Conservation (phyloP, 2,888 invertebrate species). For the Dexiosoma caninum region DNA sequence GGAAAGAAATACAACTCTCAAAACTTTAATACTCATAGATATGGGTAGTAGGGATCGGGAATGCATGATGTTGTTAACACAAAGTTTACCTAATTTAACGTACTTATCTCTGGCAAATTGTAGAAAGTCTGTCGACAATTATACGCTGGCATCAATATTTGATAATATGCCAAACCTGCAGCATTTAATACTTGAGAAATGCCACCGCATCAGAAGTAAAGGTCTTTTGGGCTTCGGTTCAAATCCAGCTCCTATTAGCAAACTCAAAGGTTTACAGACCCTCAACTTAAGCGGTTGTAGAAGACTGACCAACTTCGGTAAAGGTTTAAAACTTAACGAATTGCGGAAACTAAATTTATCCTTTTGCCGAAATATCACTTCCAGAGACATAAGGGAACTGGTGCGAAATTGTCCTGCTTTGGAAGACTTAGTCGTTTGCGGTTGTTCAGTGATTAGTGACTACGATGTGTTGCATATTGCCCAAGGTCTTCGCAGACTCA, state of each 20-base stretch:
- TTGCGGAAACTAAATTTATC: conserved; percentile 67
- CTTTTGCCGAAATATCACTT: conserved; percentile 68
- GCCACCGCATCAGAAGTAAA: conserved; percentile 67
- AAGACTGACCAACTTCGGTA: conserved; percentile 66
- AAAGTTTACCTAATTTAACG: no score
- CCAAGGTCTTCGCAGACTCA: conserved; percentile 67
- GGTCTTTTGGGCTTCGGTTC: conserved; percentile 67
- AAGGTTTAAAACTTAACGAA: conserved; percentile 66
- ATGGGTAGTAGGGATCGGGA: no score
- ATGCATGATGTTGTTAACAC: no score
- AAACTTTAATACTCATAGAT: no score
- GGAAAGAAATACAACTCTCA: no score
- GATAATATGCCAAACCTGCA: conserved; percentile 65
- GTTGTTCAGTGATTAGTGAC: conserved; percentile 67
- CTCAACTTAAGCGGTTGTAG: conserved; percentile 70
- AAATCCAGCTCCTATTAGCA: conserved; percentile 65
- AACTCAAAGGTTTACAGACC: conserved; percentile 65
- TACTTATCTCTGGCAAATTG: conserved; percentile 72
- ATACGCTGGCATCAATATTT: conserved; percentile 68
- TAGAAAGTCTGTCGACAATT: conserved; percentile 68
- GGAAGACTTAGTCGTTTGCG: conserved; percentile 69
- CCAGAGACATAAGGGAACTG: conserved; percentile 67
- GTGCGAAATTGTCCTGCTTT: conserved; percentile 68
- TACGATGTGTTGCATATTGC: conserved; percentile 65
- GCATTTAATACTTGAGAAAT: conserved; percentile 69